Evolutionary conservation across 1,140 invertebrate species (phyloP).

Genomic region (Maconellicoccus hirsutus): DNA sequence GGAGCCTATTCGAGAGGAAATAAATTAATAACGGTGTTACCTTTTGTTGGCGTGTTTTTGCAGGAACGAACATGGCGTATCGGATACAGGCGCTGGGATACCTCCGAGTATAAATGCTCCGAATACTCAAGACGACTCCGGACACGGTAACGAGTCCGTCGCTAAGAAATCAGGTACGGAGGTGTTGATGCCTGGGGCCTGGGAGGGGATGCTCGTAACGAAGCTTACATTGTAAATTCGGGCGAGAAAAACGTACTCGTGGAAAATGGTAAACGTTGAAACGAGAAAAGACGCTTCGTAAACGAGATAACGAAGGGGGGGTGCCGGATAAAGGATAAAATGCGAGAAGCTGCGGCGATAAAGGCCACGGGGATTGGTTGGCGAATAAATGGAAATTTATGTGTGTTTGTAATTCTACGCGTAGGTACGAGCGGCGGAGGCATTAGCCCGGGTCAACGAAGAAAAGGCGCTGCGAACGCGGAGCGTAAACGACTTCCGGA

Average conservation of each 20-base stretch:
- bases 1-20: too few species aligned
- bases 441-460: background rate
- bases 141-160: background rate
- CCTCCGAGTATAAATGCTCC: background rate
- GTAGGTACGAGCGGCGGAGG: constrained; percentile 12
- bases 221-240: background rate
- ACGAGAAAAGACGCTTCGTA: too few species aligned
- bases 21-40: background rate
- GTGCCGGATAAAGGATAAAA: too few species aligned
- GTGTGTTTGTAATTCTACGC: background rate
- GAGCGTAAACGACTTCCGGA: constrained; percentile 26
- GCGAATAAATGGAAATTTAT: background rate
- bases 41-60: background rate
- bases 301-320: too few species aligned
- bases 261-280: too few species aligned
- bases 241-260: too few species aligned
- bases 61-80: background rate
- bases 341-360: too few species aligned
- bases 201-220: background rate
- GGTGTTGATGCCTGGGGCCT: too few species aligned
- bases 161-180: background rate
- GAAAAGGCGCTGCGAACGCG: background rate
- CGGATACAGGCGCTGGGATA: background rate
- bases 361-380: too few species aligned
- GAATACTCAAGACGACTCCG: background rate